Percentiles rank a stretch among this genome's conserved stretches.
phyloP scores from a whole-genome alignment of 1,140 invertebrate species.

The Drosophila melanica region DNA sequence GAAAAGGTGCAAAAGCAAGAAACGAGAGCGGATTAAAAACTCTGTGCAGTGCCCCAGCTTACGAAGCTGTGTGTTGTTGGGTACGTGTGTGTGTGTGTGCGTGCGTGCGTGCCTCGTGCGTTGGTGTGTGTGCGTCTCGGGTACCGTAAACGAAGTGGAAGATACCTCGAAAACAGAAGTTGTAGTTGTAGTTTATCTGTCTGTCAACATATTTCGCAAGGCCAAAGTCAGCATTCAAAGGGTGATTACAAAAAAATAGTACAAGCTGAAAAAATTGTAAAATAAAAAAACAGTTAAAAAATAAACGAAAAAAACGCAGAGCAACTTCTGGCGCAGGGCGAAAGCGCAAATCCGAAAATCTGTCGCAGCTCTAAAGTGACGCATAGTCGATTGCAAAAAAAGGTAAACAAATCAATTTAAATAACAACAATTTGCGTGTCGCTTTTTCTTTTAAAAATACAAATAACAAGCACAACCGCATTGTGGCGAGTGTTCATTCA shows the following conservation, averaged over 20 bases:
- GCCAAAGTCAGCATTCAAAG: constrained; percentile 29
- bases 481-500: constrained; percentile 56
- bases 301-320: constrained; percentile 8
- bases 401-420: constrained; percentile 22
- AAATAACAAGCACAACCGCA: background rate
- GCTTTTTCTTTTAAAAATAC: background rate
- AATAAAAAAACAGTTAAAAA: constrained; percentile 18
- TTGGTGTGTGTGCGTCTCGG: constrained; percentile 27
- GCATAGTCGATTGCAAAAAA: constrained; percentile 10
- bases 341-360: constrained; percentile 11
- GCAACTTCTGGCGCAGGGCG: constrained; percentile 8
- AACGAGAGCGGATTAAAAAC: constrained; percentile 14
- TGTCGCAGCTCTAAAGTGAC: constrained; percentile 15
- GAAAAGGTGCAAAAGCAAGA: background rate
- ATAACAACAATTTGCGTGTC: background rate
- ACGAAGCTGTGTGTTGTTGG: constrained; percentile 19
- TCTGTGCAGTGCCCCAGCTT: constrained; percentile 22
- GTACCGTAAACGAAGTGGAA: constrained; percentile 32
- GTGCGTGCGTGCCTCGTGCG: constrained; percentile 7
- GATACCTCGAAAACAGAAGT: constrained; percentile 44
- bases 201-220: constrained; percentile 48
- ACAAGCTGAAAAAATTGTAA: background rate
- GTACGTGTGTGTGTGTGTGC: constrained; percentile 16
- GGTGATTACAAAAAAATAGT: background rate
- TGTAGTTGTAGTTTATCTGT: constrained; percentile 35